Conservation (phyloP, 2,888 invertebrate genomes). For the Cremastobaeus sp. region DNA sequence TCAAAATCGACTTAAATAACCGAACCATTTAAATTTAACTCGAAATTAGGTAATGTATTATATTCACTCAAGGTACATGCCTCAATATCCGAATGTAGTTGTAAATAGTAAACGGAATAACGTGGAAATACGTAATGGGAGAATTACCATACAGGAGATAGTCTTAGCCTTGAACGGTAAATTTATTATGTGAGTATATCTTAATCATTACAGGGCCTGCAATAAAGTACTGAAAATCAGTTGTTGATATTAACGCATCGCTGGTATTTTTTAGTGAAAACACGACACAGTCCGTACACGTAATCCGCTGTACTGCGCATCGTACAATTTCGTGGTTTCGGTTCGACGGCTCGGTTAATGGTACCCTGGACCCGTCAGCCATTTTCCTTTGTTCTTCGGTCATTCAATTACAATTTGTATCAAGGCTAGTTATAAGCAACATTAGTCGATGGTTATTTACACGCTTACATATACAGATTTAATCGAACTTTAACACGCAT, state of each 20-base stretch:
- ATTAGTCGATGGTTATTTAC: slow-evolving; percentile 55
- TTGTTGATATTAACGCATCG: slow-evolving; percentile 56
- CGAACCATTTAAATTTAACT: too few species aligned
- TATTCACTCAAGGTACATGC: too few species aligned
- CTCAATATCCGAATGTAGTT: too few species aligned
- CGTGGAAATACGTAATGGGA: too few species aligned
- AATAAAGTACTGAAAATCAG: too few species aligned
- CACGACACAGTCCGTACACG: slow-evolving; percentile 45
- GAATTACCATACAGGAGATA: too few species aligned
- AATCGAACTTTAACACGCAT: slow-evolving; percentile 32
- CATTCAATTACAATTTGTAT: slow-evolving; percentile 59
- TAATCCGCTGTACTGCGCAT: slow-evolving; percentile 58
- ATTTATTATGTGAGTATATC: too few species aligned
- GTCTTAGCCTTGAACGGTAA: too few species aligned
- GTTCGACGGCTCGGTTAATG: slow-evolving; percentile 63
- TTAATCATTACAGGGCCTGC: too few species aligned
- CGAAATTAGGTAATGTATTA: too few species aligned
- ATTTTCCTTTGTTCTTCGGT: slow-evolving; percentile 61
- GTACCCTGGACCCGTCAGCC: slow-evolving; percentile 55
- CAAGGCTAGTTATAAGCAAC: slow-evolving; percentile 57
- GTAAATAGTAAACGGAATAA: too few species aligned
- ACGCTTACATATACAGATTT: slow-evolving; percentile 45
- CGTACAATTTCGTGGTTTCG: slow-evolving; percentile 62
- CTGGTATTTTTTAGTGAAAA: slow-evolving; percentile 46
- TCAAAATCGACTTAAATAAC: too few species aligned